Evolutionary conservation across 2,797 vertebrate genomes (phyloP), one percentile per base, ranked within the genome.

Genomic region (Acanthopagrus latus): DNA sequence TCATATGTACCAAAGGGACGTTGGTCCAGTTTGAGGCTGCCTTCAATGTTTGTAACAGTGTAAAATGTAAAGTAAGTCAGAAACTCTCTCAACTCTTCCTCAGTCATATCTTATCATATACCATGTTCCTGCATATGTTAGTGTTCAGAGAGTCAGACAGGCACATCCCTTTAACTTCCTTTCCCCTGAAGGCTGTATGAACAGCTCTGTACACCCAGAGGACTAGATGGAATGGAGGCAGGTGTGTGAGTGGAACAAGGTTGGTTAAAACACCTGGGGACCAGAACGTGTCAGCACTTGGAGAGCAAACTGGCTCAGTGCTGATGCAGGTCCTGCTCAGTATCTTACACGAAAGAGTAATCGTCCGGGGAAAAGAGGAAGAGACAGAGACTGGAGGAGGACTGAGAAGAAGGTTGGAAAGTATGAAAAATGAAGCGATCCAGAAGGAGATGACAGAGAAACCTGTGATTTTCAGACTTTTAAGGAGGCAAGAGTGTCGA

Each of bases 241-340:
- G n/a, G 65, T 27, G 23, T 57, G 64, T 33, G 55, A 64, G 54
- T 25, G 20, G 66, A 85, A 66, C 71, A 77, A 54, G 59, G 48
- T 44, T 70, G 68, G 68, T 65, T 59, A 72, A 74, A 62, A 65
- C 63, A 59, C 46, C 63, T 55, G 67, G 80, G 68, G 81, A 75
- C 29, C 38, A 11, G 60, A 76, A 65, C 7, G 17, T 78, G 74
- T 65, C 69, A 65, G 43, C n/a, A 54, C 64, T 21, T 17, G 27
- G 46, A 82, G 47, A 48, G 62, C 8, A 38, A 75, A 80, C 44
- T 48, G 71, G 73, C 69, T 76, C 64, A 82, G 44, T 76, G 76
- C 51, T 47, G 38, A 69, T 58, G 46, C 44, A 74, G 41, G 12
- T 43, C 17, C 52, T 50, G 52, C 57, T 18, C 29, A 73, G 64